Evolutionary conservation across 1,140 invertebrate genomes (phyloP), one percentile per base, ranked within the genome.

Genomic region (Latrodectus geometricus): DNA sequence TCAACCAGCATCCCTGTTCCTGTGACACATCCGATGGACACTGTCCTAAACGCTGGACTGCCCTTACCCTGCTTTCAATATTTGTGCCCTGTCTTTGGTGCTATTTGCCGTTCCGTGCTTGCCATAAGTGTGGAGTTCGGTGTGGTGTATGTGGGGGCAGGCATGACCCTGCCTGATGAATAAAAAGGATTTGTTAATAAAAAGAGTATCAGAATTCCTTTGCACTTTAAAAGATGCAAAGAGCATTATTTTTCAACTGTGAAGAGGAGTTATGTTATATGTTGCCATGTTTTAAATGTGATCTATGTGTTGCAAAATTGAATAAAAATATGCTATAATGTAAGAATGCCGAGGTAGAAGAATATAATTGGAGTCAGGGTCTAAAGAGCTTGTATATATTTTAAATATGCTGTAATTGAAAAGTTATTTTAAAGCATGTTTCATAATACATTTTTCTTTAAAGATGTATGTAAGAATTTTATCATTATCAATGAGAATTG

Each of bases 61-160:
- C 96, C 86, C 91, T 98, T 88, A 94, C 95, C 17, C 92, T 98
- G 82, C 93, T 98, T 65, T 97, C 96, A 65, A 91, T 98, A 79
- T 92, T 98, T 89, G 94, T 98, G 89, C 97, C 97, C 83, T 98
- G 97, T 92, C 93, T 98, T 84, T 98, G 96, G 94, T 96, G 96
- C 91, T 98, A 98, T 92, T 94, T 95, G 89, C 97, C 96, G 65
- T 93, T 97, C 23, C 94, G 94, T 88, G 94, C 95, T 87, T 95
- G 95, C 89, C 97, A 98, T 91, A 93, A 93, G 92, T 95, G 95
- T 89, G 95, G 96, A 70, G 93, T 95, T 81, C 92, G 93, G 9
- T 96, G 95, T 89, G 94, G 95, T 23, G 90, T 96, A 49, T 96
- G 96, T 88, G 96, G 96, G n/a, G 96, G 95, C 0, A 93, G 93